Percentiles rank a stretch among this genome's conserved stretches.
phyloP scores from a whole-genome alignment of 1,140 invertebrate genomes.

The Physella acuta region DNA sequence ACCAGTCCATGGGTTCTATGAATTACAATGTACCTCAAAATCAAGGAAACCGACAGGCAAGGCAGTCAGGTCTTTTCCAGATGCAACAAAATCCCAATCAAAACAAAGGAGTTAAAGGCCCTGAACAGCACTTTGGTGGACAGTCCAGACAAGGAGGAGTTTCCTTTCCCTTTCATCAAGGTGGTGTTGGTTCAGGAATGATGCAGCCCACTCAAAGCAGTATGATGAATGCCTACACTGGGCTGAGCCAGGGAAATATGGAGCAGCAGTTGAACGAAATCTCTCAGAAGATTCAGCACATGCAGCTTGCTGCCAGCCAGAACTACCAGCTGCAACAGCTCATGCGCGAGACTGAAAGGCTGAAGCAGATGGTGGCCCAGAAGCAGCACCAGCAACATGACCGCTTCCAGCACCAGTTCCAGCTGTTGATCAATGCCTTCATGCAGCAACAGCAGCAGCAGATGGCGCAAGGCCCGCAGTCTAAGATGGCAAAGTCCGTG shows the following conservation, averaged over 20 bases:
- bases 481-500: slow-evolving; percentile 18
- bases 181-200: not conserved
- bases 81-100: slow-evolving; percentile 8
- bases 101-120: not conserved
- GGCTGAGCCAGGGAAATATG: not conserved
- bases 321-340: slow-evolving; percentile 16
- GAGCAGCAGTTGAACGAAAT: slow-evolving; percentile 24
- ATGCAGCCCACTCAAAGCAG: not conserved
- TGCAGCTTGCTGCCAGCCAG: slow-evolving; percentile 14
- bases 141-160: not conserved
- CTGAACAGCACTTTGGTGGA: not conserved
- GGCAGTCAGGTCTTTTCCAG: slow-evolving; percentile 9
- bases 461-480: slow-evolving; percentile 8
- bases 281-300: slow-evolving; percentile 15
- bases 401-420: slow-evolving; percentile 16
- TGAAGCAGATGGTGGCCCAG: slow-evolving; percentile 10
- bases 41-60: not conserved
- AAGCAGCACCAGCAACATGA: slow-evolving; percentile 19
- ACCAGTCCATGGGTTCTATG: not conserved
- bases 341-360: slow-evolving; percentile 13
- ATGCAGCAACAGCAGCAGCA: slow-evolving; percentile 19
- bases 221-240: not conserved
- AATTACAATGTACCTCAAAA: not conserved
- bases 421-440: slow-evolving; percentile 18
- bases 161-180: not conserved